Percentiles rank a stretch among this genome's conserved stretches.
Evolutionary conservation across 2,888 invertebrate genomes (phyloP).

Genomic region (Lacanobia oleracea): DNA sequence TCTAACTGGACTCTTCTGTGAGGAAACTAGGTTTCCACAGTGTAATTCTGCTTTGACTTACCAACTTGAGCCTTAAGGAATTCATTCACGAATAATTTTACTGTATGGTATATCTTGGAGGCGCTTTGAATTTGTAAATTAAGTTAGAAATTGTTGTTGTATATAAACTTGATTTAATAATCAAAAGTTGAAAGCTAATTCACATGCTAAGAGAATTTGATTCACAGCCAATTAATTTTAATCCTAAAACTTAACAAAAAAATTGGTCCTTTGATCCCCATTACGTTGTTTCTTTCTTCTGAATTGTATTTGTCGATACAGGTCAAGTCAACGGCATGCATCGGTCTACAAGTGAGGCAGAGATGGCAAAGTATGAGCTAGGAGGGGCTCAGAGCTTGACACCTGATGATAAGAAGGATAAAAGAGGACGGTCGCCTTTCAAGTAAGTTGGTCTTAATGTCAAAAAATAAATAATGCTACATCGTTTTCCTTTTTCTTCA

Average conservation of each 20-base stretch:
- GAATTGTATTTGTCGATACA: slow-evolving; percentile 38
- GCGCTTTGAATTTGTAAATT: background rate
- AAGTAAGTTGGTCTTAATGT: slow-evolving; percentile 88
- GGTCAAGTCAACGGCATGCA: slow-evolving; percentile 91
- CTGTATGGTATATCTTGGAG: background rate
- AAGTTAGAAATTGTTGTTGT: background rate
- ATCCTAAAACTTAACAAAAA: background rate
- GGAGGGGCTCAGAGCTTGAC: slow-evolving; percentile 81
- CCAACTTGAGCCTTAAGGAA: too few species aligned
- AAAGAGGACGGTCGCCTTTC: slow-evolving; percentile 97
- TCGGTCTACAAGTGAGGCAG: slow-evolving; percentile 94
- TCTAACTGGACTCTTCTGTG: background rate
- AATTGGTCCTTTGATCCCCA: slow-evolving; percentile 31
- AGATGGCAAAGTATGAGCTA: slow-evolving; percentile 93
- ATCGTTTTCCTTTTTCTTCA: too few species aligned
- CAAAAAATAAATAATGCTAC: too few species aligned
- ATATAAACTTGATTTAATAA: background rate
- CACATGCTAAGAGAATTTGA: slow-evolving; percentile 6
- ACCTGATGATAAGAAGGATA: slow-evolving; percentile 92
- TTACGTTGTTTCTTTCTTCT: background rate
- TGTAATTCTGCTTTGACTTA: too few species aligned
- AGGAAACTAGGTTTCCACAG: background rate
- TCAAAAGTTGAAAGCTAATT: background rate
- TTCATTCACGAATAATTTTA: too few species aligned
- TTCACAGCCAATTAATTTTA: background rate